Evolutionary conservation across 2,888 invertebrate genomes (phyloP), one percentile per base, ranked within the genome.

Genomic region (Heteromurus nitidus): DNA sequence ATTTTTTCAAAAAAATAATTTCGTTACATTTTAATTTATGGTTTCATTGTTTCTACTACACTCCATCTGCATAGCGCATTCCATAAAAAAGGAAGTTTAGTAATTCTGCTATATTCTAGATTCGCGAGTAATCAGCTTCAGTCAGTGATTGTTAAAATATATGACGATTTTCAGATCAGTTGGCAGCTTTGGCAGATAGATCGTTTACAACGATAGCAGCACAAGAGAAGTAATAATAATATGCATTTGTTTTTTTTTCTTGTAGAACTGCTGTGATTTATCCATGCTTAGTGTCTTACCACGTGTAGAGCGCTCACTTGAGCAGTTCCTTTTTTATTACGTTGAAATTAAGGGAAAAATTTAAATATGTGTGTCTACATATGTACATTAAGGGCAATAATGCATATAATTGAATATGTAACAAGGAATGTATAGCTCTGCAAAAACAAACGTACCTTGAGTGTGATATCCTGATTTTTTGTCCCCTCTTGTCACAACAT

Each of bases 1-100:
- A 1, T 24, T 26, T 69, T 53, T 69, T 53, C 55, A 69, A 36
- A 50, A 50, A 47, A 50, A 50, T 7, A 70, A 31, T 36, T 30
- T 20, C 62, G 60, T n/a, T 44, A n/a, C 62, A 62, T 36, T 28
- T 20, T 73, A 73, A 73, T 73, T 73, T 73, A 73, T 73, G 44
- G 62, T 22, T 42, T 47, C 73, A 73, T 62, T n/a, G n/a, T n/a
- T n/a, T 64, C 64, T 18, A n/a, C 31, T 18, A 13, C 7, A 58
- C 24, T 18, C 60, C 24, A 24, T 5, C 18, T 3, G 64, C 31
- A 64, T 2, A n/a, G 1, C 18, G 20, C 18, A 58, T 44, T 58
- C 62, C 70, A 18, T 22, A 42, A 60, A 60, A n/a, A 58, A 60
- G 26, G 50, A 30, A 62, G 42, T 36, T 44, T n/a, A 22, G 58